Evolutionary conservation across 2,888 invertebrate species (phyloP).

Genomic region (Leucania comma): DNA sequence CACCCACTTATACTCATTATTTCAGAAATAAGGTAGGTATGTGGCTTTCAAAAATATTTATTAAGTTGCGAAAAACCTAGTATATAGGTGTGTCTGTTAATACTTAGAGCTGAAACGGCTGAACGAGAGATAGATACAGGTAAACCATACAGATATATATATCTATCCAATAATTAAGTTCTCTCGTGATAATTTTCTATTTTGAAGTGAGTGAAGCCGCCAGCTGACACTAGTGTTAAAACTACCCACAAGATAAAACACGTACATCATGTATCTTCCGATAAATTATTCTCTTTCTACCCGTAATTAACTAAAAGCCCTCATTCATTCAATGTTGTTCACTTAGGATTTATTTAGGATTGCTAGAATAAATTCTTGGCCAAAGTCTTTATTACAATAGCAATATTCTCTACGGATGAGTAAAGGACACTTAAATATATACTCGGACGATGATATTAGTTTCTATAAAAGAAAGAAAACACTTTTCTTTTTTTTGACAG

Average conservation of each 20-base stretch:
- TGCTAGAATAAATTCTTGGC: slow-evolving; percentile 28
- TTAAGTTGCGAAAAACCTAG: no score
- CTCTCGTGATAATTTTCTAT: no score
- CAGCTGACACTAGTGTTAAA: not conserved
- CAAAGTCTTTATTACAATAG: slow-evolving; percentile 32
- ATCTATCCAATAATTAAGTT: no score
- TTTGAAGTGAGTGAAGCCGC: no score
- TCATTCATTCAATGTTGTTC: slow-evolving; percentile 30
- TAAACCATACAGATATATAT: no score
- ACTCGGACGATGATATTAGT: slow-evolving; percentile 6
- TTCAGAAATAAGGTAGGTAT: no score
- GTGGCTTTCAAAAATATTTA: no score
- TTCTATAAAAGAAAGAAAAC: not conserved
- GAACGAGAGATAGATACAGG: no score
- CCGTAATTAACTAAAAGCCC: slow-evolving; percentile 51
- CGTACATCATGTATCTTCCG: not conserved
- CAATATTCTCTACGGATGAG: slow-evolving; percentile 5
- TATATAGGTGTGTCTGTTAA: no score
- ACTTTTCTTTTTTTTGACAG: not conserved
- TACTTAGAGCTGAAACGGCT: no score
- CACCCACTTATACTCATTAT: no score
- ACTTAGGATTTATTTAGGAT: slow-evolving; percentile 31
- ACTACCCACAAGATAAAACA: not conserved
- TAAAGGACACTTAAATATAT: not conserved
- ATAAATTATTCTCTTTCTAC: slow-evolving; percentile 15